These are phyloP conservation scores for human (Homo sapiens) DNA, from an alignment of 2,113 vertebrate species.

Conservation along the genomic window GRCh38 chr6:107570501-107571000, in stretches of 20 bases:
- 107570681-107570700: not conserved
- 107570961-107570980: not conserved
- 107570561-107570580: not conserved
- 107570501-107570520: not conserved
- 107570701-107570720: not conserved
- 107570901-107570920: not conserved
- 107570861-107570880: not conserved
- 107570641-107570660: not conserved
- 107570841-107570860: not conserved
- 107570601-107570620: not conserved
- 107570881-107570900: not conserved
- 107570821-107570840: not conserved
- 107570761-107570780: not conserved
- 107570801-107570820: not conserved
- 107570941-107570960: not conserved
- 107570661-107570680: not conserved
- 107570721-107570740: not conserved
- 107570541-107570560: not conserved
- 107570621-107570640: not conserved
- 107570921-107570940: not conserved
- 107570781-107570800: not conserved
- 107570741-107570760: not conserved
- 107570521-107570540: not conserved
- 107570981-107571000: not conserved
- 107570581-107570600: not conserved